A percentile compares a stretch with the other conserved stretches of the same genome.
Conservation (phyloP, 2,888 invertebrate species). For the Augochlorella aurata region DNA sequence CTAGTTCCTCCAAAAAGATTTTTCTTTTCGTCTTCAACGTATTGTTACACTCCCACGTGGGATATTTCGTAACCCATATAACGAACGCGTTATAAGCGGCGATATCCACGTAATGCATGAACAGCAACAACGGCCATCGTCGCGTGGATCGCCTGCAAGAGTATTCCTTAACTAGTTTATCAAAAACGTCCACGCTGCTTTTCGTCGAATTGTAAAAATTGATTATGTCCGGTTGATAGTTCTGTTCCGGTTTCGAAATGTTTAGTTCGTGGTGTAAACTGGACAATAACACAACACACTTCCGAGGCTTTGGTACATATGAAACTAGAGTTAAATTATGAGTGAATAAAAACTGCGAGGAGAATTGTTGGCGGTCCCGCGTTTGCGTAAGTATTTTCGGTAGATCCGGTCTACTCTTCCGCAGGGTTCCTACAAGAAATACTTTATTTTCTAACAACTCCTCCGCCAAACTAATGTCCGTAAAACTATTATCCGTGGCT, state of each 20-base stretch:
- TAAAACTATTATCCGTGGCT: constrained; percentile 16
- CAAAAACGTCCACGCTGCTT: neutral
- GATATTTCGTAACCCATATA: constrained; percentile 8
- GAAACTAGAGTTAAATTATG: constrained; percentile 17
- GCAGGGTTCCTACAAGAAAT: constrained; percentile 9
- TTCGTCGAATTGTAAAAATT: constrained; percentile 17
- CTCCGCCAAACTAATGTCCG: constrained; percentile 13
- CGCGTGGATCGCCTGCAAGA: constrained; percentile 14
- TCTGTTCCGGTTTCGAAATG: constrained; percentile 3
- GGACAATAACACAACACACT: constrained; percentile 20
- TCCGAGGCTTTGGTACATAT: constrained; percentile 12
- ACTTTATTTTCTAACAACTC: constrained; percentile 10
- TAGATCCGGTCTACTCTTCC: constrained; percentile 5
- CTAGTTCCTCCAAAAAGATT: constrained; percentile 13
- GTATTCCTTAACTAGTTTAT: constrained; percentile 18
- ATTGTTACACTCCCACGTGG: neutral
- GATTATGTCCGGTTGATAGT: constrained; percentile 11
- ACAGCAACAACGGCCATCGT: constrained; percentile 21
- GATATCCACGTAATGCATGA: constrained; percentile 13
- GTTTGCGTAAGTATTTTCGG: neutral
- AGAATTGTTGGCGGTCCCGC: neutral
- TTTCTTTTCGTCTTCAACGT: neutral
- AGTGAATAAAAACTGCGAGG: constrained; percentile 20
- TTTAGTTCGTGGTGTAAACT: constrained; percentile 10
- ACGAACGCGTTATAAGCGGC: constrained; percentile 28